A percentile compares a stretch with the other conserved stretches of the same genome.
phyloP scores from a whole-genome alignment of 2,797 vertebrate species.

The Enteromius trimaculatus region DNA sequence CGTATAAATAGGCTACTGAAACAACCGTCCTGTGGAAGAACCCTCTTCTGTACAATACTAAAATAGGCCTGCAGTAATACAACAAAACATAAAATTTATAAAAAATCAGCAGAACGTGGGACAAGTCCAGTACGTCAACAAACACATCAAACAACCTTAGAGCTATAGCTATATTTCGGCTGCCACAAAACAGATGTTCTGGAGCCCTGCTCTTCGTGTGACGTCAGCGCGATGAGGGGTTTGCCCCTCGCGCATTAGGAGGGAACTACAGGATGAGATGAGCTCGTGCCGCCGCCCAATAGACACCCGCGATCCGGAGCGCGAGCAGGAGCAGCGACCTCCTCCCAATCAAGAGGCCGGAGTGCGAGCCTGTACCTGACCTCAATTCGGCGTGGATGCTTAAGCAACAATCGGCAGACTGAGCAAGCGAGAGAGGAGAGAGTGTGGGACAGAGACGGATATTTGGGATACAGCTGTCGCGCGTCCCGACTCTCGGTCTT shows the following conservation, averaged over 20 bases:
- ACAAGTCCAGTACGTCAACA: not conserved
- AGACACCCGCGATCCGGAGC: constrained; percentile 76
- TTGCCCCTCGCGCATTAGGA: constrained; percentile 60
- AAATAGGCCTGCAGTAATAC: not conserved
- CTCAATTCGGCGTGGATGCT: constrained; percentile 76
- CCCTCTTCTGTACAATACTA: not conserved
- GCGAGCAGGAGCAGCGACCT: constrained; percentile 70
- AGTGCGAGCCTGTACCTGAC: constrained; percentile 68
- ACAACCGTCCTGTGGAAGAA: not conserved
- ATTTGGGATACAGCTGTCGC: constrained; percentile 67
- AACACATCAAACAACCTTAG: not conserved
- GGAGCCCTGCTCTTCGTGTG: constrained; percentile 67
- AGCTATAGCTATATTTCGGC: constrained; percentile 14
- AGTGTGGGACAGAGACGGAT: constrained; percentile 75
- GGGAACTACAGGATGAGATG: constrained; percentile 74
- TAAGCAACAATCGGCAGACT: constrained; percentile 65
- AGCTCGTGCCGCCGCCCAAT: constrained; percentile 79
- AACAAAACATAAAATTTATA: not conserved
- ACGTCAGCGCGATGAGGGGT: constrained; percentile 77
- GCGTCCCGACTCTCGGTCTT: constrained; percentile 54
- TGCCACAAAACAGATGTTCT: constrained; percentile 22
- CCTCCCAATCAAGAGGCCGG: constrained; percentile 71
- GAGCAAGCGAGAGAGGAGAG: constrained; percentile 67
- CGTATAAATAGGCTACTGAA: not conserved
- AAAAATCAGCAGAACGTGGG: not conserved